phyloP scores from a whole-genome alignment of 2,888 invertebrate species.

The Euclidia mi region DNA sequence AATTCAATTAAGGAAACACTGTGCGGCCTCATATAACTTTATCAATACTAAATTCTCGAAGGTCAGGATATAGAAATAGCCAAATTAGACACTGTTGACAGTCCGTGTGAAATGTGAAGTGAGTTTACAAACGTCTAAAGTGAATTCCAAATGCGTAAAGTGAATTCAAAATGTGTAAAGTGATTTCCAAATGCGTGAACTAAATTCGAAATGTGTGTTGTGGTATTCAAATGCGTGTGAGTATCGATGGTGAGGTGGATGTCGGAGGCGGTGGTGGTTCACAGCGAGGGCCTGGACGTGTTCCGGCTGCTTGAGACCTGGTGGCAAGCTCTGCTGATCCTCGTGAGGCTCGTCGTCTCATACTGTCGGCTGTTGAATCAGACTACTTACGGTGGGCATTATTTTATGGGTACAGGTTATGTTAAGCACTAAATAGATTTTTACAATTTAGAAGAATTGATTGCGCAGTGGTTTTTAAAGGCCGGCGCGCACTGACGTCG shows the following conservation, averaged over 20 bases:
- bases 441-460: too few relatives aligned
- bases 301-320: constrained; percentile 87
- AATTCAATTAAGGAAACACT: too few relatives aligned
- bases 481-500: too few relatives aligned
- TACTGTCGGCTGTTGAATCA: constrained; percentile 78
- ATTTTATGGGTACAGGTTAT: not conserved
- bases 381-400: constrained; percentile 66
- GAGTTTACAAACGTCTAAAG: not conserved
- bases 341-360: constrained; percentile 83
- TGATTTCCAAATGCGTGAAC: constrained; percentile 27
- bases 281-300: constrained; percentile 78
- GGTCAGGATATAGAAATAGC: too few relatives aligned
- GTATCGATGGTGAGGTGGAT: constrained; percentile 67
- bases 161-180: not conserved
- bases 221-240: constrained; percentile 37
- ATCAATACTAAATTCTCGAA: too few relatives aligned
- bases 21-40: too few relatives aligned
- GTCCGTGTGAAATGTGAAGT: not conserved
- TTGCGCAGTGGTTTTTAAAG: too few relatives aligned
- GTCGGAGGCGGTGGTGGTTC: constrained; percentile 69
- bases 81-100: too few relatives aligned
- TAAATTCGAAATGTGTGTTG: not conserved
- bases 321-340: constrained; percentile 85
- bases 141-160: constrained; percentile 28
- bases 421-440: too few relatives aligned